Base-by-base conservation (phyloP, 2,113 vertebrate genomes). In the Cacatua alba region DNA sequence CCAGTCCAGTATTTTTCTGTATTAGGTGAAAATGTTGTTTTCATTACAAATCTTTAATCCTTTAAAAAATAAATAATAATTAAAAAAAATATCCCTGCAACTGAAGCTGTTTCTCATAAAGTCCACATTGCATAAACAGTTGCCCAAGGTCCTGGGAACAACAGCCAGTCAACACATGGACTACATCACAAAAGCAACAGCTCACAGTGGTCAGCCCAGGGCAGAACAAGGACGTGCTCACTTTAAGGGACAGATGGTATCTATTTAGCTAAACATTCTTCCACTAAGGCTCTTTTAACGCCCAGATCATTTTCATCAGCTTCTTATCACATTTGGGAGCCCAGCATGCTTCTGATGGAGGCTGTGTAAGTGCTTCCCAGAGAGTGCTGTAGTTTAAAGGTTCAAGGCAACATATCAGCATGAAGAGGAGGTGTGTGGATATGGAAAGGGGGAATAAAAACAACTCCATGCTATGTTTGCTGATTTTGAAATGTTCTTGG, bases 21-120 rank as follows among this genome's bases (percentile, higher is more conserved):
- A 97, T 98, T 97, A 97, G 94, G 96, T 87, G 2, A 97, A 97
- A 98, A 98, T 90, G 63, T 39, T 95, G 97, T 97, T 97, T 95
- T 96, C 93, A 96, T 97, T 96, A 95, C 72, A 90, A 94, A 91
- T 94, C 88, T 96, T 86, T 97, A 88, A 88, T 83, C 91, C 75
- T 91, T 75, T 13, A 15, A 64, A 95, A 95, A 92, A 59, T 59
- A 59, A 59, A n/a, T 59, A 59, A 59, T 59, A 35, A 95, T 82
- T 82, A 65, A 81, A 68, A 57, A 43, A 41, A 8, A 71, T 82
- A 70, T 62, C 43, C 13, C 37, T 44, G 19, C 70, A 77, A 87
- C 51, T 91, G 71, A 88, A 86, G 65, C 84, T 88, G 82, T 95
- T 97, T 97, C 98, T 97, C 96, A 97, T 98, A 82, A 98, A 96